Base-by-base conservation (phyloP, 1,140 invertebrate species). In the Mactra quadrangularis region DNA sequence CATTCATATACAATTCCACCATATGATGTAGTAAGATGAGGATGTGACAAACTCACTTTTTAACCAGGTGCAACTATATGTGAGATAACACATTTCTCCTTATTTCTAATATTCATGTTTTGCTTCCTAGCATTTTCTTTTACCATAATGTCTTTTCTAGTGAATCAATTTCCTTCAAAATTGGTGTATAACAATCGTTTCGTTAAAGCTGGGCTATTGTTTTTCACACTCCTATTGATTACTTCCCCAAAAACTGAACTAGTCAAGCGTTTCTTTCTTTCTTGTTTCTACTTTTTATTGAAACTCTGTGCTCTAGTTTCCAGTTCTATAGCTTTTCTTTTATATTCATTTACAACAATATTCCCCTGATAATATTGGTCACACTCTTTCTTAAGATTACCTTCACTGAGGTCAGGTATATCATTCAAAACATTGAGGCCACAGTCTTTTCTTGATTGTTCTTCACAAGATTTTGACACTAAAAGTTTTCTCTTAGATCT, bases 111-210 rank as follows among this genome's bases (percentile, higher is more conserved):
- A 31, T 57, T 74, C 4, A 57, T 74, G 17, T 47, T 47, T 64
- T 77, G 55, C 15, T 62, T 77, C 3, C 57, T 62, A n/a, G 22
- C 29, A 64, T 64, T 60, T 38, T 77, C 62, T 29, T 62, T 27
- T 17, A 50, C 31, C 31, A 45, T 33, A 6, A 47, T 4, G 2
- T 38, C 74, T 47, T 33, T 47, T 3, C 50, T 47, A 4, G 74
- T 50, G n/a, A 9, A 75, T 7, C 17, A 9, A 47, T 75, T 60
- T 41, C 55, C 53, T 45, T 45, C 25, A 52, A 60, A 77, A 25
- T 77, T 77, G 3, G 74, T 7, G 25, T 59, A 57, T 0, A 75
- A n/a, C 3, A 59, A n/a, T 27, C 55, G 27, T 59, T 59, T 60
- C 0, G 45, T 29, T 0, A 57, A n/a, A 1, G n/a, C 15, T 19